Evolutionary conservation across 2,113 vertebrate species (phyloP), one percentile per base, ranked within the genome.

Genomic region (Myotis lucifugus): DNA sequence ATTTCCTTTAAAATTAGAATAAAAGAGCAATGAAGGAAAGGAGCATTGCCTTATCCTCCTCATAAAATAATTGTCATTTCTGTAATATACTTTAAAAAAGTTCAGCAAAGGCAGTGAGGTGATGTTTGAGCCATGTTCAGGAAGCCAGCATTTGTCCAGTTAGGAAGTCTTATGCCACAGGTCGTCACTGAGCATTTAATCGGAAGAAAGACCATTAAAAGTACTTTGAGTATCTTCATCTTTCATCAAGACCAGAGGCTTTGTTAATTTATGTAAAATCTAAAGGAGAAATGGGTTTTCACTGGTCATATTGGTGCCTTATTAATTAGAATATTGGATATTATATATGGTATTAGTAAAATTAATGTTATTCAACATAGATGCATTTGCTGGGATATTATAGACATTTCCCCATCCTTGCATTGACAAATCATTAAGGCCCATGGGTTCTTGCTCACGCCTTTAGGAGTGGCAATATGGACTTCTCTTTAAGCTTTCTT

Each of bases 11-110:
- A 54, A 88, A 77, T 18, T 23, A 88, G 8, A 37, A 87, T 42
- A 48, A 91, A 90, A 78, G 59, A 59, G 48, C 21, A 93, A 77
- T 61, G 29, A 59, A 32, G 11, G 59, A 92, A 93, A 91, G 34
- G 93, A 70, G 0, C 1, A 50, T 40, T 29, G 52, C 34, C 11
- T 72, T 74, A 81, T 64, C 19, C 59, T 77, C 5, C 14, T 96
- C 21, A 78, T 25, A 83, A 93, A 93, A 87, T 69, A 73, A 83
- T 74, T 52, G 19, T 79, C 34, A n/a, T 67, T 86, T 61, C 15
- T 79, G 4, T 56, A 27, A 46, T 8, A 56, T 25, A 67, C 17
- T 56, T 88, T 13, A 9, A 67, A 88, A 66, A 54, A 82, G 27
- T 81, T 48, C 23, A 67, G 1, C 25, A 23, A 34, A 67, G 94